Base-by-base conservation (phyloP, 2,888 invertebrate species). In the Enoplolaimus lenunculus region DNA sequence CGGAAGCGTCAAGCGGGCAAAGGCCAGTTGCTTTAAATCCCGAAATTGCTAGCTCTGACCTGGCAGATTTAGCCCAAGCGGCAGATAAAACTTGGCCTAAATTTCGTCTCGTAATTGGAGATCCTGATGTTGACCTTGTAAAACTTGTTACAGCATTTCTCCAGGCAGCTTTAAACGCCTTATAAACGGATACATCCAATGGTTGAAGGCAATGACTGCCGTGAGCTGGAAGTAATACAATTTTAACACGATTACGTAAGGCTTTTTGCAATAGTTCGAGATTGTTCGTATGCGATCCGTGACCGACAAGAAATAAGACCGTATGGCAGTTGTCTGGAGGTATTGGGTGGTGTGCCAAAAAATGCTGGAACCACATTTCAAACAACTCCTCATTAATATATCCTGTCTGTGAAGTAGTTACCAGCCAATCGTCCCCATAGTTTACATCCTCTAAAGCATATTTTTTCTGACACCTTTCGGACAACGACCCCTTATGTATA, bases 291-390 rank as follows among this genome's bases (percentile, higher is more conserved):
- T 62, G 64, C 16, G 64, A 62, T 13, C 7, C 13, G 64, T 62
- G 64, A 26, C 64, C 64, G n/a, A 30, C 64, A 7, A 62, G 64
- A 62, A 62, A 62, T 7, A 62, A 33, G 13, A 62, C 64, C 7
- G 64, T 62, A n/a, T 13, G 13, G 30, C 26, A 30, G n/a, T n/a
- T n/a, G n/a, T 7, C 31, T 7, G 64, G 64, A 7, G 64, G 57
- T 26, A 21, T 57, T 26, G 28, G 28, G 16, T 33, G 28, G 26
- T 62, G 7, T 33, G 28, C 13, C 7, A 62, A 33, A 62, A 62
- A 62, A 62, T 62, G 64, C 16, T 62, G 30, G 64, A 13, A 62
- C 64, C 64, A 62, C 64, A 16, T 62, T 26, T 7, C 64, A n/a
- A 62, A 62, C 64, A 62, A 26, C 31, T 62, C 13, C 7, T 26